Conservation (phyloP, 2,797 vertebrate genomes). For the Malurus splendens region DNA sequence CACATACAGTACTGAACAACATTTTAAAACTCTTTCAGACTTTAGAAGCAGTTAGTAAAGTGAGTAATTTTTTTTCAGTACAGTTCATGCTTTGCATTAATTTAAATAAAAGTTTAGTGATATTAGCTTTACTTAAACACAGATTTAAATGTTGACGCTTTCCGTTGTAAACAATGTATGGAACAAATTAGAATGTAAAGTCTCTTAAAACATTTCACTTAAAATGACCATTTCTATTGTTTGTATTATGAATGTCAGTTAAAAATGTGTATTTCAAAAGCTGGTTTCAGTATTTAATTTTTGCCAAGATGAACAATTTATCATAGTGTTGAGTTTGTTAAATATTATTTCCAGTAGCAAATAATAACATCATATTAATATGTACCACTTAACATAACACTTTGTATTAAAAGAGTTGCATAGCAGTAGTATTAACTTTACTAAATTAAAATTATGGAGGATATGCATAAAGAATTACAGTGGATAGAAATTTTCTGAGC, state of each 20-base stretch:
- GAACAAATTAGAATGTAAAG: not conserved
- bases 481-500: not conserved
- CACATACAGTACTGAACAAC: constrained; percentile 45
- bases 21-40: constrained; percentile 2
- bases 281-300: constrained; percentile 8
- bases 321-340: not conserved
- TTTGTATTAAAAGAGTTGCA: not conserved
- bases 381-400: not conserved
- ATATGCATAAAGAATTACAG: not conserved
- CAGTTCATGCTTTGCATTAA: constrained; percentile 45
- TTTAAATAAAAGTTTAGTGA: constrained; percentile 48
- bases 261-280: not conserved
- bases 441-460: not conserved
- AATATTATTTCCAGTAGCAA: not conserved
- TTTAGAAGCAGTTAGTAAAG: constrained; percentile 2
- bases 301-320: not conserved
- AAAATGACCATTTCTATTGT: not conserved
- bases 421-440: not conserved
- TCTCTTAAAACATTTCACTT: not conserved
- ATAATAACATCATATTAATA: not conserved
- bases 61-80: not conserved
- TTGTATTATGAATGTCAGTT: not conserved
- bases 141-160: not conserved
- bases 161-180: not conserved
- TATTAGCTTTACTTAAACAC: not conserved